Conservation (phyloP, 2,888 invertebrate genomes). For the Muscina levida region DNA sequence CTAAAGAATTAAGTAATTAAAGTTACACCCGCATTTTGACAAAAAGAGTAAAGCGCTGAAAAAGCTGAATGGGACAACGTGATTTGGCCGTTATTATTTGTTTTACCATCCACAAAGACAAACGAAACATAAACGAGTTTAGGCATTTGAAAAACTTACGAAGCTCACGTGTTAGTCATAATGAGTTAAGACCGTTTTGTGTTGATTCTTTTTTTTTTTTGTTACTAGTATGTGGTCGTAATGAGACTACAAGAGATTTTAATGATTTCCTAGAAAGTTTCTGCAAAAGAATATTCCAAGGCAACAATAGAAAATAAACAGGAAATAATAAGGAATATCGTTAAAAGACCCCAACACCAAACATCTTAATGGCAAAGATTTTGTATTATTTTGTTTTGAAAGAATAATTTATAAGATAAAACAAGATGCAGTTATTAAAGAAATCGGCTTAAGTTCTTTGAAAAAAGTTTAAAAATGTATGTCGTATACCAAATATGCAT, state of each 20-base stretch:
- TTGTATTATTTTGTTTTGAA: not conserved
- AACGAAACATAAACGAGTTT: not conserved
- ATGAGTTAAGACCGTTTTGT: conserved; percentile 1
- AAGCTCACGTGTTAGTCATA: conserved; percentile 12
- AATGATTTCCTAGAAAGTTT: not conserved
- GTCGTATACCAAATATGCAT: no score
- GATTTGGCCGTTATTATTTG: conserved; percentile 1
- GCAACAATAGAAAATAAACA: not conserved
- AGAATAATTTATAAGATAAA: not conserved
- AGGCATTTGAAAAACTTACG: not conserved
- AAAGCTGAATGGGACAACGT: not conserved
- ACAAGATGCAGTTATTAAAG: not conserved
- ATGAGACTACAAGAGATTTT: no score
- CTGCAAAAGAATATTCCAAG: not conserved
- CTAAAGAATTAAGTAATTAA: conserved; percentile 11
- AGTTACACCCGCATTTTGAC: conserved; percentile 26
- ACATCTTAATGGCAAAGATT: not conserved
- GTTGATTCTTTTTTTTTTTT: not conserved
- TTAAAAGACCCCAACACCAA: not conserved
- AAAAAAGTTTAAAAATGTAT: no score
- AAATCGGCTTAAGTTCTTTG: no score
- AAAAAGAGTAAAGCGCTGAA: no score
- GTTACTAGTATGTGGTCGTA: no score
- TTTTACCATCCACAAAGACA: not conserved
- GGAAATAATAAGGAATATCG: not conserved